These are phyloP conservation scores for Dromas ardeola DNA, from an alignment of 2,113 vertebrate species.

Conservation along the genomic window DNA sequence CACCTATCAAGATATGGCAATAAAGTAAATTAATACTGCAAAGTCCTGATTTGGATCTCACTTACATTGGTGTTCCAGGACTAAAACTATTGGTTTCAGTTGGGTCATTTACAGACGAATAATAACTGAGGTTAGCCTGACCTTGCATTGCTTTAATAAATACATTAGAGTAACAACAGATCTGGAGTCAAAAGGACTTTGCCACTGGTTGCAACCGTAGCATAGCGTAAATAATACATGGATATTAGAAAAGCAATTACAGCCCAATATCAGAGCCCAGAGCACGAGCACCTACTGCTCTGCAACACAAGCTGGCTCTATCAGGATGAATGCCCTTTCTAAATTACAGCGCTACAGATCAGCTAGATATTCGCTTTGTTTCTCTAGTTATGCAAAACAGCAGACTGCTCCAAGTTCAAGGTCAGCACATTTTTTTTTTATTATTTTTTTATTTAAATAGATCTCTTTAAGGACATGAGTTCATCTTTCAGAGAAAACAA, in stretches of 20 bases:
- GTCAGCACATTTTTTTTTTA: neutral
- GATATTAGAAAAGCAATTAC: constrained; percentile 52
- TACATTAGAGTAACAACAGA: neutral
- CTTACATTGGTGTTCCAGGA: neutral
- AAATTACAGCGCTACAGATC: neutral
- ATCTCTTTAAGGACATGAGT: neutral
- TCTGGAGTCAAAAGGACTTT: constrained; percentile 2
- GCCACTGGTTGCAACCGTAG: neutral
- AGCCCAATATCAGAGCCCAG: neutral
- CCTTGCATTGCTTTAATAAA: neutral
- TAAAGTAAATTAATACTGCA: constrained; percentile 25
- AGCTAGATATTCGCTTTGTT: neutral
- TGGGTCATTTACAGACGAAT: neutral
- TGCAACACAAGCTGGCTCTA: constrained; percentile 5
- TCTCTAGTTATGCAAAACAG: neutral
- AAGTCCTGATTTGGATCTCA: neutral
- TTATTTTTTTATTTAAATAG: neutral
- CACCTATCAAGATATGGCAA: neutral
- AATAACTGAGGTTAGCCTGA: neutral
- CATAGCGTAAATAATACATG: constrained; percentile 41
- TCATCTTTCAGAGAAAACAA: neutral
- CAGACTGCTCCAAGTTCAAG: neutral
- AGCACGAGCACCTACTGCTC: neutral
- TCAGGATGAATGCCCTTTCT: neutral
- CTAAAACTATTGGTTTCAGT: neutral